Conservation (phyloP, 2,113 vertebrate genomes). For the Epinephelus moara region DNA sequence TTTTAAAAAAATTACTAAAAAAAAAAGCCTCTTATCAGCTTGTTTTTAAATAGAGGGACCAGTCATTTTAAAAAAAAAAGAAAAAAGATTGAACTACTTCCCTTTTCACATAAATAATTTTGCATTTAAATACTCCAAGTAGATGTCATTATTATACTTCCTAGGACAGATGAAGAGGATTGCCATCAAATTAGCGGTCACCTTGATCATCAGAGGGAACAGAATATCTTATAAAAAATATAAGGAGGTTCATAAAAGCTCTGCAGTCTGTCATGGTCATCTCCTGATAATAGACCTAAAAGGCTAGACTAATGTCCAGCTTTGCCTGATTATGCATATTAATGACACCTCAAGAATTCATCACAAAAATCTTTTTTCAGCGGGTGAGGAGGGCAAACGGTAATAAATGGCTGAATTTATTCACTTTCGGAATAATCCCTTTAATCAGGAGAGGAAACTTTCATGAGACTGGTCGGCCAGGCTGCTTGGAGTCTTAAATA, state of each 20-base stretch:
- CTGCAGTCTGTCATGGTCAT: constrained; percentile 75
- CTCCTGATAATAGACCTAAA: constrained; percentile 75
- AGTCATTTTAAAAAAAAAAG: neutral
- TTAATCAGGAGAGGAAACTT: constrained; percentile 66
- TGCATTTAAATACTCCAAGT: constrained; percentile 31
- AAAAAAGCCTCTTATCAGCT: neutral
- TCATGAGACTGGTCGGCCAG: constrained; percentile 18
- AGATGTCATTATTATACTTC: constrained; percentile 44
- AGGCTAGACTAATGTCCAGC: constrained; percentile 73
- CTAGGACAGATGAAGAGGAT: constrained; percentile 49
- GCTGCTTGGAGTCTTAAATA: constrained; percentile 59
- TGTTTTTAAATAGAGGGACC: constrained; percentile 11
- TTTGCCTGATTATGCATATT: constrained; percentile 78
- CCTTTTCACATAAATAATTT: constrained; percentile 36
- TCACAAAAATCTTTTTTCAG: constrained; percentile 62
- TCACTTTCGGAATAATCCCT: constrained; percentile 73
- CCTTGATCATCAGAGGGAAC: constrained; percentile 69
- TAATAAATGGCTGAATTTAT: constrained; percentile 74
- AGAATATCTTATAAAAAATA: constrained; percentile 70
- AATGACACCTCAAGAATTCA: constrained; percentile 75
- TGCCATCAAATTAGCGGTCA: constrained; percentile 75
- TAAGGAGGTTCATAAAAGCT: constrained; percentile 71
- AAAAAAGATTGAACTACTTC: neutral
- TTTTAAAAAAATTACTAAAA: too few species aligned
- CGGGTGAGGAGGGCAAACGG: constrained; percentile 70